Base-by-base conservation (phyloP, 2,113 vertebrate species). In the Hypanus sabinus region DNA sequence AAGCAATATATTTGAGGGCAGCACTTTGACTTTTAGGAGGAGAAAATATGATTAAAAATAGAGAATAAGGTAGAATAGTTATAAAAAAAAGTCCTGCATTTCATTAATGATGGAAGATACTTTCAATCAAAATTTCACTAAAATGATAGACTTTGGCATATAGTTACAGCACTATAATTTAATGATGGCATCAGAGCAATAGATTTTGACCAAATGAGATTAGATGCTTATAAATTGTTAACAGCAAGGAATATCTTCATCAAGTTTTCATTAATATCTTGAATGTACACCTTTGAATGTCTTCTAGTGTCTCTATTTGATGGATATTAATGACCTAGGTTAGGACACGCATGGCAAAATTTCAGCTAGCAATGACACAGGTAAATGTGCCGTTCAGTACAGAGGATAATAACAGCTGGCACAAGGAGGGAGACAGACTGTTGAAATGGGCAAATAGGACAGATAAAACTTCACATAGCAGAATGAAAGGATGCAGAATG, bases 101-200 rank as follows among this genome's bases (percentile, higher is more conserved):
- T 93, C 91, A 73, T 93, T 93, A 93, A 93, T 73, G 68, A 93
- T 93, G 70, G 36, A 93, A 93, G 91, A 73, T 93, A 93, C 68
- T 93, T 55, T 73, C 91, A 93, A 93, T 93, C 65, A 93, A 73
- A 73, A 38, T 55, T 73, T 46, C 91, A 73, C 68, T 73, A 27
- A 73, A 93, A 73, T 93, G 91, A 93, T 93, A 73, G 70, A 46
- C 65, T 38, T 93, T 93, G 91, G 36, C 91, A 93, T 55, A 73
- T 93, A 73, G 68, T 38, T 73, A 46, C 38, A 73, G 70, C 8
- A 55, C 22, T 93, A 93, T 73, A 71, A 90, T 90, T 90, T 90
- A 90, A 90, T 90, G 85, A 90, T 90, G 30, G 30, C 85, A 68
- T 90, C 68, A 75, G 68, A 46, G 91, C 38, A 46, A 71, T 93